Evolutionary conservation across 2,888 invertebrate species (phyloP), one percentile per base, ranked within the genome.

Genomic region (Eucriotettix oculatus): DNA sequence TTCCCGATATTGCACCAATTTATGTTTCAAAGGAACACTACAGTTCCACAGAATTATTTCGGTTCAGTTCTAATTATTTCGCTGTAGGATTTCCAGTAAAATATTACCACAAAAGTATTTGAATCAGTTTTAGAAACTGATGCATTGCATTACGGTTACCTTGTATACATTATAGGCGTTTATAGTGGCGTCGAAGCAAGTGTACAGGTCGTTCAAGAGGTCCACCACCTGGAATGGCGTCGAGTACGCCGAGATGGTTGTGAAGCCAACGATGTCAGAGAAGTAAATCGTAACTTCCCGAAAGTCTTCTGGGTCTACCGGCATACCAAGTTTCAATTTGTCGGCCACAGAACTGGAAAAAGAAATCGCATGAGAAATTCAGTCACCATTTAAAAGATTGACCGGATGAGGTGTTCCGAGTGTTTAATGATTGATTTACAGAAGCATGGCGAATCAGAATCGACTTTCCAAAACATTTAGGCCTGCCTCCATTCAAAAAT

Each of bases 181-280:
- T 71, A 95, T 93, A 65, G 92, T 93, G 44, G 90, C 90, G 75
- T 95, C 95, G 75, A 95, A 95, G 65, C 90, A 85, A 11, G 93
- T 93, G 76, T 95, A 95, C 54, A 95, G 81, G 73, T 94, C 93
- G 74, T 95, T 95, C 61, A 95, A 80, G 58, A 92, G 79, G 74
- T 90, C 90, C 56, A 90, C 91, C 58, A 96, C 90, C 79, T 96
- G 89, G 68, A 92, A 89, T 52, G 92, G 91, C 56, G 93, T 90
- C 66, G 90, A 91, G 72, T 91, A 86, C 52, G 94, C 93, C 10
- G 94, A 94, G 69, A 96, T 87, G 63, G 88, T 86, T 58, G 95
- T 95, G 77, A 93, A 93, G 58, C 92, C 94, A 68, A 94, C 93
- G 70, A 95, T 95, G 73, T 95, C 95, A 68, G 91, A 87, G 74